Evolutionary conservation across 2,113 vertebrate genomes (phyloP).

Genomic region (Mustelus asterias): DNA sequence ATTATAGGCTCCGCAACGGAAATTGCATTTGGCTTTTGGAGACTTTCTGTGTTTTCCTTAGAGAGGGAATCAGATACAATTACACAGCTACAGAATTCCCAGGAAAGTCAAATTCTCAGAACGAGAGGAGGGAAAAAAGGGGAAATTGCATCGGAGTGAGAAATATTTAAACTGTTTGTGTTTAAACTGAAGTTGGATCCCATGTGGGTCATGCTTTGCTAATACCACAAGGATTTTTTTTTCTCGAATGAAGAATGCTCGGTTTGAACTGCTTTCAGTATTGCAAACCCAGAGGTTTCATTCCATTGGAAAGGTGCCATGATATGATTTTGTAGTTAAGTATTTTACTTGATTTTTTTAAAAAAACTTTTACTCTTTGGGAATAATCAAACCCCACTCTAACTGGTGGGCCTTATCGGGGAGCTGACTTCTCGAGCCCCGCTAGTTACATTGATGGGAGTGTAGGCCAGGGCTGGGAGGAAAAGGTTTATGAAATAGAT

Average conservation of each 20-base stretch:
- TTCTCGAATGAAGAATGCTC: background rate
- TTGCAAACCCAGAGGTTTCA: background rate
- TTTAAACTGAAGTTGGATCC: conserved; percentile 31
- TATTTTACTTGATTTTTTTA: background rate
- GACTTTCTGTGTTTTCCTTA: conserved; percentile 20
- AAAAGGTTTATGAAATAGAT: background rate
- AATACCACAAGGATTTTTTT: background rate
- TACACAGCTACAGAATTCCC: conserved; percentile 1
- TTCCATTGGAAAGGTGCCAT: background rate
- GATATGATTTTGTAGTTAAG: conserved; percentile 7
- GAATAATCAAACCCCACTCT: background rate
- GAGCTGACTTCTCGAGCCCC: no score
- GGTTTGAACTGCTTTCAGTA: background rate
- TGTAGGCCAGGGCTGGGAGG: background rate
- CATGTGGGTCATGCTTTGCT: conserved; percentile 16
- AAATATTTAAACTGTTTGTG: conserved; percentile 33
- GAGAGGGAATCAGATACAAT: conserved; percentile 18
- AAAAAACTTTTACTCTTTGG: background rate
- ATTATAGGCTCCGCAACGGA: background rate
- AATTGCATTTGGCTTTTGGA: conserved; percentile 24
- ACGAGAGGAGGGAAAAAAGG: background rate
- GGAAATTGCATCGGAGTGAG: conserved; percentile 16
- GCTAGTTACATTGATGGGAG: background rate
- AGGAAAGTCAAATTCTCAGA: background rate
- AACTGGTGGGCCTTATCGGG: background rate